Percentiles rank a stretch among this genome's conserved stretches.
Evolutionary conservation across 2,797 vertebrate species (phyloP).

Genomic region (Oreochromis mossambicus): DNA sequence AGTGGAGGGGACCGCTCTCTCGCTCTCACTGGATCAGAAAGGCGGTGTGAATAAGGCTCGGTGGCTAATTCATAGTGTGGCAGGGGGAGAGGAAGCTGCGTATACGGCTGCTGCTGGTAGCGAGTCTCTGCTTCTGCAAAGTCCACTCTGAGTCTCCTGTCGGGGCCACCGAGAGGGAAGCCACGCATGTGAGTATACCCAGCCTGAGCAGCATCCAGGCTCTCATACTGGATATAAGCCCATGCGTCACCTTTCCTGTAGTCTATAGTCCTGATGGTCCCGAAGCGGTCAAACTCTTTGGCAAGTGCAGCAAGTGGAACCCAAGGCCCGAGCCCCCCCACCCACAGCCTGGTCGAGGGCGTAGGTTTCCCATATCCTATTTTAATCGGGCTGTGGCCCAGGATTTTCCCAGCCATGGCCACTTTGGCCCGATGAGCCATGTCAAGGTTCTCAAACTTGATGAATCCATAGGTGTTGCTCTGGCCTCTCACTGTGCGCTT

Average conservation of each 20-base stretch:
- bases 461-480: conserved; percentile 92
- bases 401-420: conserved; percentile 93
- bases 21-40: conserved; percentile 82
- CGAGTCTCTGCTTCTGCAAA: conserved; percentile 94
- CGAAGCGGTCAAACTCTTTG: conserved; percentile 96
- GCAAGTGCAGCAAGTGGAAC: conserved; percentile 90
- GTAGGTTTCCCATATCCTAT: conserved; percentile 98
- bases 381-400: conserved; percentile 91
- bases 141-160: conserved; percentile 92
- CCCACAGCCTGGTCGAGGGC: conserved; percentile 94
- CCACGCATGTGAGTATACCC: conserved; percentile 95
- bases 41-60: conserved; percentile 84
- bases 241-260: conserved; percentile 95
- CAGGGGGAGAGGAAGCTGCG: conserved; percentile 86
- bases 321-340: conserved; percentile 95
- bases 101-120: conserved; percentile 84
- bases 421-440: conserved; percentile 96
- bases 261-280: conserved; percentile 96
- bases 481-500: conserved; percentile 88
- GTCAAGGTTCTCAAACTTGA: conserved; percentile 97
- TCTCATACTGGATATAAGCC: conserved; percentile 99
- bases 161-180: conserved; percentile 91
- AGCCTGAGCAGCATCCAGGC: conserved; percentile 94
- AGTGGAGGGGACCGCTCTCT: conserved; percentile 88
- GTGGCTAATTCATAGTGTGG: conserved; percentile 86